A percentile compares a stretch with the other conserved stretches of the same genome.
phyloP scores from a whole-genome alignment of 2,797 vertebrate genomes.

The Dallia pectoralis region DNA sequence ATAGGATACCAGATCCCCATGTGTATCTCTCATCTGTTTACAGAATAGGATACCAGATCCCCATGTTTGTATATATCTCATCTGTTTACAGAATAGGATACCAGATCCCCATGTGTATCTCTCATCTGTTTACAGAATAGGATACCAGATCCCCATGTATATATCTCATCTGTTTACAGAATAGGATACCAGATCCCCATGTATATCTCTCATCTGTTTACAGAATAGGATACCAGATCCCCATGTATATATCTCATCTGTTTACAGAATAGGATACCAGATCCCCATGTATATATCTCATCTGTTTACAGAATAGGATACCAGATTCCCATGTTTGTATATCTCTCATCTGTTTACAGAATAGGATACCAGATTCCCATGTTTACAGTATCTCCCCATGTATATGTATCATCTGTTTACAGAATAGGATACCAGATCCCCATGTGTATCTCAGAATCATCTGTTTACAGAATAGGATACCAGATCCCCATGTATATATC shows the following conservation, averaged over 20 bases:
- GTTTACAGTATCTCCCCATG: too few relatives aligned
- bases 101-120: conserved; percentile 96
- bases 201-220: conserved; percentile 73
- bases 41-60: conserved; percentile 96
- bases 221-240: conserved; percentile 96
- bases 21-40: conserved; percentile 73
- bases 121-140: conserved; percentile 83
- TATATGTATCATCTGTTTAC: conserved; percentile 61
- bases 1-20: conserved; percentile 97
- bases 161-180: conserved; percentile 77
- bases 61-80: conserved; percentile 92
- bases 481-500: conserved; percentile 97
- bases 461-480: conserved; percentile 88
- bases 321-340: conserved; percentile 95
- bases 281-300: conserved; percentile 95
- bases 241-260: conserved; percentile 83
- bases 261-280: conserved; percentile 92
- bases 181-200: conserved; percentile 97
- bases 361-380: conserved; percentile 97
- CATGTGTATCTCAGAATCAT: too few relatives aligned
- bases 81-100: conserved; percentile 88
- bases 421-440: conserved; percentile 98
- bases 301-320: conserved; percentile 88
- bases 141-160: conserved; percentile 97
- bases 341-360: conserved; percentile 77